These are phyloP conservation scores for Coptodon rendalli DNA, from an alignment of 2,113 vertebrate species.

Conservation along the genomic window DNA sequence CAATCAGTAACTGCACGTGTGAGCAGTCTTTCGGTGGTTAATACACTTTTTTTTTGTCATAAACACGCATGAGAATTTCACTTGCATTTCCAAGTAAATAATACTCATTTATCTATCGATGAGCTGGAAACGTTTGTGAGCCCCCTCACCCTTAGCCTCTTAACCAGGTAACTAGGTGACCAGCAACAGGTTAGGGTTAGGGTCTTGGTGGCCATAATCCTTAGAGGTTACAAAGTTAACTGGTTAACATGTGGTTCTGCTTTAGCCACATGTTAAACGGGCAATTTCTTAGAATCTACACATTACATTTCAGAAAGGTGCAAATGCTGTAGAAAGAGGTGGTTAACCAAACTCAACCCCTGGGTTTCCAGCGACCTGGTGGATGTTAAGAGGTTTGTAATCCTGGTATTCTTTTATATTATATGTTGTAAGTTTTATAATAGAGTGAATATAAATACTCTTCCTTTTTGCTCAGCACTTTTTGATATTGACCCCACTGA, in stretches of 20 bases:
- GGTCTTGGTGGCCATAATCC: not conserved
- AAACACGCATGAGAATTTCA: not conserved
- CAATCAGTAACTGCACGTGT: not conserved
- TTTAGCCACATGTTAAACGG: not conserved
- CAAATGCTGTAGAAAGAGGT: not conserved
- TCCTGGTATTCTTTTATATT: not conserved
- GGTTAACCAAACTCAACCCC: not conserved
- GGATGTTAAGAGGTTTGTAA: not conserved
- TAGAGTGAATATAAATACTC: not conserved
- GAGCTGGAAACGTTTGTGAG: not conserved
- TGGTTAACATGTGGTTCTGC: not conserved
- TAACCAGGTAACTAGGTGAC: not conserved
- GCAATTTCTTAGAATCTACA: not conserved
- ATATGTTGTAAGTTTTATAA: not conserved
- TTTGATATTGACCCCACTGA: not conserved
- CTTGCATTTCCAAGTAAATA: not conserved
- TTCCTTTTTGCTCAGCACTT: not conserved
- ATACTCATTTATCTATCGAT: not conserved
- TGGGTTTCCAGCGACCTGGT: accelerated
- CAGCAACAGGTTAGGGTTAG: not conserved
- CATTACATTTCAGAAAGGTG: not conserved
- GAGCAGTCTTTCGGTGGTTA: not conserved
- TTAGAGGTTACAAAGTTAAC: not conserved
- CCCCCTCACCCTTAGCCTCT: accelerated
- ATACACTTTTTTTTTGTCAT: not conserved